phyloP scores from a whole-genome alignment of 2,113 vertebrate species.

The Marmota monax region DNA sequence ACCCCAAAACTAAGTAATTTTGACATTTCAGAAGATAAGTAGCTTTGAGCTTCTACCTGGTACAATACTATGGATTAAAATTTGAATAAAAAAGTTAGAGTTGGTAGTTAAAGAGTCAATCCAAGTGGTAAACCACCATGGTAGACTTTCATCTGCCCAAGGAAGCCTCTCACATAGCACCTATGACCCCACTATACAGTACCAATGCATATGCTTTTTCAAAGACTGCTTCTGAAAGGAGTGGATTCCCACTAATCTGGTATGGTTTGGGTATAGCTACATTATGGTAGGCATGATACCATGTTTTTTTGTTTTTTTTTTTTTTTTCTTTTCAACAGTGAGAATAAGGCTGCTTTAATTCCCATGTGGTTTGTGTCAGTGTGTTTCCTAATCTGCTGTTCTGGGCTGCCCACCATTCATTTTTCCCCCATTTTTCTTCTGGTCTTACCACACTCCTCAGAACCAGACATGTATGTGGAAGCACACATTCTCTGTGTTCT shows the following conservation, averaged over 20 bases:
- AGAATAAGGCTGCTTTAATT: not conserved
- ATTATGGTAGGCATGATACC: too few relatives aligned
- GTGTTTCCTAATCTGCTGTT: not conserved
- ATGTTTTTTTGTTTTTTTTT: not conserved
- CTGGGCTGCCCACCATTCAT: not conserved
- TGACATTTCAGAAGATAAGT: not conserved
- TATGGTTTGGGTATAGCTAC: not conserved
- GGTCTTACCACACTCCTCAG: not conserved
- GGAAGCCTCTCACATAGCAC: not conserved
- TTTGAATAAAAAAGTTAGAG: constrained; percentile 37
- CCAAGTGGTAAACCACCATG: not conserved
- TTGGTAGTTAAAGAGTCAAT: not conserved
- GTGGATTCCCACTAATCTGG: not conserved
- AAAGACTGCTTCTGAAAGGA: not conserved
- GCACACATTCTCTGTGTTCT: not conserved
- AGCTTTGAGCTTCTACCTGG: not conserved
- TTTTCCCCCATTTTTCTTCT: constrained; percentile 24
- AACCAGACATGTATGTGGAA: not conserved
- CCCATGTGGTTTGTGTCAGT: not conserved
- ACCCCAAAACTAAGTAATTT: not conserved
- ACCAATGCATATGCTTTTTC: not conserved
- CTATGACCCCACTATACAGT: not conserved
- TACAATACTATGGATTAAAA: not conserved
- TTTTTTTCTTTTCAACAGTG: not conserved
- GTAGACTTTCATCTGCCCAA: not conserved